These are phyloP conservation scores for Herminia tarsipennalis DNA, from an alignment of 2,888 invertebrate genomes.

Conservation along the genomic window DNA sequence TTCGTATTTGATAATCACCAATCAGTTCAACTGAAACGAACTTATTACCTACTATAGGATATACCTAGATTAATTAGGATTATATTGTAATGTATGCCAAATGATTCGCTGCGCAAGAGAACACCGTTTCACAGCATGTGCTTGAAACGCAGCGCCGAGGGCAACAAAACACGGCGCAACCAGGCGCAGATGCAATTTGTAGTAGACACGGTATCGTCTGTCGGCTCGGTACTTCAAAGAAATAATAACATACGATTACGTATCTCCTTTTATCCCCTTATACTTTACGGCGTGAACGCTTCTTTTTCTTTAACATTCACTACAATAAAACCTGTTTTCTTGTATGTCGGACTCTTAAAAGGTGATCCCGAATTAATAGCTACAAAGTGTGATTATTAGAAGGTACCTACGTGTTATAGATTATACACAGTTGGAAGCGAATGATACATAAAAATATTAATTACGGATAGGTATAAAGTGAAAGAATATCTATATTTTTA, in stretches of 20 bases:
- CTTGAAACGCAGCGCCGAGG: conserved; percentile 5
- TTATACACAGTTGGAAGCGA: conserved; percentile 9
- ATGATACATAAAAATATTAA: conserved; percentile 7
- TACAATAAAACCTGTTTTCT: conserved; percentile 75
- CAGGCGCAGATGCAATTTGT: conserved; percentile 39
- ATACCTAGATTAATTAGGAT: no score
- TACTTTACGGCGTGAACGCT: conserved; percentile 66
- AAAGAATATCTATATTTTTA: no score
- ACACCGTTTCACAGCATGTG: neutral
- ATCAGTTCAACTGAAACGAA: no score
- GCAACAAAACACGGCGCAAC: conserved; percentile 2
- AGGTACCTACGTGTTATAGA: conserved; percentile 28
- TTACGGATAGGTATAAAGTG: conserved; percentile 7
- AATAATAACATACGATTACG: conserved; percentile 78
- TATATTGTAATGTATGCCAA: no score
- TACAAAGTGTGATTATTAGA: conserved; percentile 77
- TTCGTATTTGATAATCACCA: no score
- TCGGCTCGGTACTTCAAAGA: conserved; percentile 74
- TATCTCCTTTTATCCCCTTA: conserved; percentile 61
- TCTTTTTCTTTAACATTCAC: conserved; percentile 64
- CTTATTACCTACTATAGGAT: no score
- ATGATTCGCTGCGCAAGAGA: neutral
- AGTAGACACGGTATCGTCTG: conserved; percentile 47
- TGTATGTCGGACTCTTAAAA: conserved; percentile 71
- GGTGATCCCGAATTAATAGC: conserved; percentile 76